Base-by-base conservation (phyloP, 2,888 invertebrate genomes). In the Lysandra coridon region DNA sequence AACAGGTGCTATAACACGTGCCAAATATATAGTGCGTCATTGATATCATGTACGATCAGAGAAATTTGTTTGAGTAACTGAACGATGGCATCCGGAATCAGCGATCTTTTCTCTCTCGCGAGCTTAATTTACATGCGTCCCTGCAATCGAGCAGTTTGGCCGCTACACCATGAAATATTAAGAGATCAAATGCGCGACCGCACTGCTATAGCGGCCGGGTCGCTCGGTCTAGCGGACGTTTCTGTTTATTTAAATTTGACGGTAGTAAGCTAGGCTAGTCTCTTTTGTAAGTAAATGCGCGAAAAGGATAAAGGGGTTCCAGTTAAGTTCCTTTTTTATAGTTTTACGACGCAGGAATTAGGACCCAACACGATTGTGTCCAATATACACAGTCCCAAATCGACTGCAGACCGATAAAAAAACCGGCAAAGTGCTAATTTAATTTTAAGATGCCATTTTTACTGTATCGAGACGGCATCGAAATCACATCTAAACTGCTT, bases 261-360 rank as follows among this genome's bases (percentile, higher is more conserved):
- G 23, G 30, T 10, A 1, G 23, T 30, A 64, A 23, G 64, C 23
- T 30, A 30, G 10, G 0, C 64, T 2, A 2, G 2, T 1, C 23
- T 23, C 12, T 12, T 30, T 7, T 30, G 30, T 30, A 12, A 30
- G 30, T 4, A 12, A 30, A 12, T 4, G 30, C 91, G 86, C 17
- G 86, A 91, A 92, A 93, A 93, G 91, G 91, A 91, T 92, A 94
- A 92, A 91, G 92, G 88, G 90, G 91, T 92, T 91, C 90, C 87
- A 88, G 89, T 88, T 85, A 87, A 90, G 90, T 90, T 91, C 88
- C 87, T 88, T 88, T 88, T 88, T 90, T 90, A 89, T 57, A 17
- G 57, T 92, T 92, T 90, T 81, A 83, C 79, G 88, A 89, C 88
- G 81, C 23, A 23, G 23, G 23, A 23, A 23, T 23, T 79, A 83